Percentiles rank a stretch among this genome's conserved stretches.
Evolutionary conservation across 2,888 invertebrate species (phyloP).

Genomic region (Hemaris fuciformis): DNA sequence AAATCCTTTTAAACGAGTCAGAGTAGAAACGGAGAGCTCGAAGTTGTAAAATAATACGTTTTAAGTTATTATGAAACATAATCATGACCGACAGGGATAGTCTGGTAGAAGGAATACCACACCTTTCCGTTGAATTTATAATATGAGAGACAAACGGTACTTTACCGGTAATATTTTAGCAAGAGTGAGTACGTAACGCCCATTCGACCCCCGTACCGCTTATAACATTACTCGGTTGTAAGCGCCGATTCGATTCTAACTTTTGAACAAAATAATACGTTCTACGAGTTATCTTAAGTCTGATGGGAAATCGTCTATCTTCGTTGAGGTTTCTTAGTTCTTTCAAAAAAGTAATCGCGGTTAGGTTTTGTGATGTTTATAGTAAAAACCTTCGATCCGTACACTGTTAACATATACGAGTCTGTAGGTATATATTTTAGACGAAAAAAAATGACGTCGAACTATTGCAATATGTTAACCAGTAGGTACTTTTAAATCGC

Average conservation of each 20-base stretch:
- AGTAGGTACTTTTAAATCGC: too few relatives aligned
- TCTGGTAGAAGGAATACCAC: conserved; percentile 52
- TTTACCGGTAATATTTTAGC: conserved; percentile 54
- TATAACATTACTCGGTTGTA: conserved; percentile 17
- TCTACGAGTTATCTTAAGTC: not conserved
- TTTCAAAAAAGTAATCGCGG: too few relatives aligned
- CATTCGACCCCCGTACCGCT: conserved; percentile 38
- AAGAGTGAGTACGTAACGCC: conserved; percentile 46
- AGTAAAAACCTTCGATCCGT: too few relatives aligned
- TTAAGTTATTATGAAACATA: conserved; percentile 47
- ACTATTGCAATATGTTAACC: too few relatives aligned
- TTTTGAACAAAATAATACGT: not conserved
- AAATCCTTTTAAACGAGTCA: not conserved
- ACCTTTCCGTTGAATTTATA: conserved; percentile 35
- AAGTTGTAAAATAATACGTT: conserved; percentile 5
- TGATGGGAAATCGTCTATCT: too few relatives aligned
- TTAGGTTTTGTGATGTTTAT: too few relatives aligned
- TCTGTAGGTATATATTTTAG: too few relatives aligned
- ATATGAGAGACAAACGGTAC: conserved; percentile 42
- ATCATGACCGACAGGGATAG: conserved; percentile 37
- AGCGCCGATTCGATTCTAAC: not conserved
- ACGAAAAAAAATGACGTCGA: too few relatives aligned
- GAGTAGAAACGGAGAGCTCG: not conserved
- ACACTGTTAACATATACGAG: too few relatives aligned
- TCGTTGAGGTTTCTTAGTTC: too few relatives aligned